Base-by-base conservation (phyloP, 2,888 invertebrate species). In the Cybosia mesomella region DNA sequence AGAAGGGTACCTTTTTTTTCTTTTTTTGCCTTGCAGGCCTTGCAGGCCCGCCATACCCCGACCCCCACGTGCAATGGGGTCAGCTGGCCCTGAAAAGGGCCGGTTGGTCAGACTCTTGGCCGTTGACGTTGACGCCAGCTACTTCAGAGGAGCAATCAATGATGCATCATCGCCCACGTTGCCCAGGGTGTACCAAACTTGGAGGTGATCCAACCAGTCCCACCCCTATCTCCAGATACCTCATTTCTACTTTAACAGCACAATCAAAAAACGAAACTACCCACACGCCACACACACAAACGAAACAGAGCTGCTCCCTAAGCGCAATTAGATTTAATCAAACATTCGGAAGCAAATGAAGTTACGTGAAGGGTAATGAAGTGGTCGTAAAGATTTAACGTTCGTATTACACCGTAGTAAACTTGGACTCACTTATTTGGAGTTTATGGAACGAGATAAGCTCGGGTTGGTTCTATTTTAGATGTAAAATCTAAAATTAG, bases 381-480 rank as follows among this genome's bases (percentile, higher is more conserved):
- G 28, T 32, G 4, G 18, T 61, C 49, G 49, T 61, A 18, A 61
- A 61, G n/a, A 49, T 61, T 61, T 61, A 28, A 61, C 13, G 61
- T 49, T 15, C 13, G 22, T 32, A 24, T 24, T 28, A 49, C 22
- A 39, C 11, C 21, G 36, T 59, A 18, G 21, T 59, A 49, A 49
- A 49, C n/a, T 55, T 55, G 24, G 55, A 34, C 18, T 32, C 58
- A 10, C 18, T 58, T 58, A 58, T 58, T 49, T 49, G 43, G 11
- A 32, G 43, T 61, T 61, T 32, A 61, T 61, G 49, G n/a, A 8
- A 39, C 60, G 8, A n/a, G 10, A 28, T 61, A 32, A 61, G 21
- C 49, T 11, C 43, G 39, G n/a, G 7, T 60, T 49, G 11, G 43
- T 28, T 49, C 11, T 32, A 9, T 49, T 49, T 28, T 11, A n/a